phyloP scores from a whole-genome alignment of 2,888 invertebrate species.

The Synergus japonicus region DNA sequence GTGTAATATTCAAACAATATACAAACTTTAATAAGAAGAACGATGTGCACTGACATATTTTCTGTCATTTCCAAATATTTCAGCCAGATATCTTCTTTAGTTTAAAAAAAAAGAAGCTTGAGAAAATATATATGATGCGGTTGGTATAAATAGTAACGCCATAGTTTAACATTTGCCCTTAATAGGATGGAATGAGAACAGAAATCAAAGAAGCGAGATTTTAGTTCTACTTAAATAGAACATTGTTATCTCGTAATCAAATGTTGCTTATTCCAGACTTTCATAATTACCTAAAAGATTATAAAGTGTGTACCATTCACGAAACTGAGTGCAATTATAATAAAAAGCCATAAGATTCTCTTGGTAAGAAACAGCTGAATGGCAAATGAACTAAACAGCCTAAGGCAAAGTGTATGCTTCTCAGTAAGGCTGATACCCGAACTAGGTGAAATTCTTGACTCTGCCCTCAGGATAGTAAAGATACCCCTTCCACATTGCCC shows the following conservation, averaged over 20 bases:
- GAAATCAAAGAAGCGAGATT: background rate
- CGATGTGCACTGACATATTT: too few species aligned
- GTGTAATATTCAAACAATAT: too few species aligned
- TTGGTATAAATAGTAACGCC: too few species aligned
- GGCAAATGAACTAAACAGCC: constrained; percentile 62
- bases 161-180: too few species aligned
- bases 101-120: too few species aligned
- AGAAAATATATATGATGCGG: too few species aligned
- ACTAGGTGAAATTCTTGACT: constrained; percentile 64
- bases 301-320: constrained; percentile 42
- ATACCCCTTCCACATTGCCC: constrained; percentile 58
- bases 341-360: constrained; percentile 49
- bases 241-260: too few species aligned
- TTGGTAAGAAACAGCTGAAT: constrained; percentile 48
- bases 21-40: too few species aligned
- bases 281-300: background rate
- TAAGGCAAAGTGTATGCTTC: constrained; percentile 53
- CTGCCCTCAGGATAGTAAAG: constrained; percentile 61
- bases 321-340: constrained; percentile 45
- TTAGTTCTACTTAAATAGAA: too few species aligned
- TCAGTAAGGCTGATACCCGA: constrained; percentile 52
- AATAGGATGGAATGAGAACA: background rate
- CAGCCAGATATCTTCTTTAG: too few species aligned
- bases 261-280: background rate
- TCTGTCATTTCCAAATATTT: too few species aligned